These are phyloP conservation scores for Parasteatoda tepidariorum DNA, from an alignment of 1,140 invertebrate genomes.

Conservation along the genomic window DNA sequence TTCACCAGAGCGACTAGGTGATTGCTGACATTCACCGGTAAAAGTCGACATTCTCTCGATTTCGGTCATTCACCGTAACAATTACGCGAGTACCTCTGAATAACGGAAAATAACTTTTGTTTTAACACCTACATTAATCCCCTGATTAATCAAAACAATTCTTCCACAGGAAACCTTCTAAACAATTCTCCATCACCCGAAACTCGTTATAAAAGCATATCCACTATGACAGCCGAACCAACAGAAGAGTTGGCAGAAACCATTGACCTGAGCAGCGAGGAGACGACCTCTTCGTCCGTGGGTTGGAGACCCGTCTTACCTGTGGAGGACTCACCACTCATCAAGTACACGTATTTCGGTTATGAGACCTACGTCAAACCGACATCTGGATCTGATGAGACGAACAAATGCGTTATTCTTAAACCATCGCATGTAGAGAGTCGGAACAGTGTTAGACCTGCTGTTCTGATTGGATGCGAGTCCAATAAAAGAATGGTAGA, in stretches of 20 bases:
- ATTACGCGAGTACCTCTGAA: too few relatives aligned
- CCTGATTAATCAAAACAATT: too few relatives aligned
- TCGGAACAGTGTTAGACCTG: not conserved
- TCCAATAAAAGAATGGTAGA: conserved; percentile 6
- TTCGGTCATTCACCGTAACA: too few relatives aligned
- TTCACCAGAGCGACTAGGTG: too few relatives aligned
- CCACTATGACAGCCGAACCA: conserved; percentile 17
- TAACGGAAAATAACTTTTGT: too few relatives aligned
- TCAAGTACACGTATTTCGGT: conserved; percentile 58
- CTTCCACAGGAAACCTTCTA: too few relatives aligned
- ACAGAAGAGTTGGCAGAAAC: conserved; percentile 47
- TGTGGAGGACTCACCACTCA: conserved; percentile 4
- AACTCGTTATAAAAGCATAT: conserved; percentile 10
- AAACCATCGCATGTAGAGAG: conserved; percentile 3
- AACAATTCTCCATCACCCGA: not conserved
- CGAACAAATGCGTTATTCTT: not conserved
- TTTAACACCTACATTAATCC: too few relatives aligned
- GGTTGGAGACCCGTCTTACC: conserved; percentile 36
- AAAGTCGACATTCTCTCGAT: too few relatives aligned
- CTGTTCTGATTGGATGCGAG: not conserved
- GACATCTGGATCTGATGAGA: not conserved
- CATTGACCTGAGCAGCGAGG: conserved; percentile 60
- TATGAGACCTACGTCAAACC: conserved; percentile 52
- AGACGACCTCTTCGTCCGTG: conserved; percentile 1
- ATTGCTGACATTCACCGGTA: too few relatives aligned